Base-by-base conservation (phyloP, 2,888 invertebrate species). In the Drosophila borborema region DNA sequence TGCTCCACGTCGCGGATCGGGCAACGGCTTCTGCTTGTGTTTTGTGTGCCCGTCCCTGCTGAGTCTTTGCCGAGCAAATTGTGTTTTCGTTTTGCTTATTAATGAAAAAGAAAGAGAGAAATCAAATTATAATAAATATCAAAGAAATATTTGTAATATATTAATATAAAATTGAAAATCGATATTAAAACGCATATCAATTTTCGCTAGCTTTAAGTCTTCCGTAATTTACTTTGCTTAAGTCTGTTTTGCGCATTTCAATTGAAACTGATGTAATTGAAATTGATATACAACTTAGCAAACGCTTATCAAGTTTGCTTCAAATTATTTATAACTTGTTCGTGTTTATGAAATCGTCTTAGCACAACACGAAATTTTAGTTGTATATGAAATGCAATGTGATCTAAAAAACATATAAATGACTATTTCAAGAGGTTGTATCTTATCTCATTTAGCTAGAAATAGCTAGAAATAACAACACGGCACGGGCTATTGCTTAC, bases 41-140 rank as follows among this genome's bases (percentile, higher is more conserved):
- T 72, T 77, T 64, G 1, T 8, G 62, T 78, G 80, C 63, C 72
- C 61, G 65, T 78, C 76, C 16, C 16, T 2, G 53, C 38, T 4
- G 34, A 34, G 51, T 23, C 41, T 18, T 55, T 56, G 58, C 18
- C 14, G 45, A 20, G 12, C 20, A 14, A 45, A 45, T 45, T 45
- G 45, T 14, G 20, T 41, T 56, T 34, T 43, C 34, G 49, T 20
- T 53, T 34, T 49, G 28, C 9, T 48, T 28, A 28, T 4, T 48
- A 48, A 28, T 28, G 28, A 48, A 9, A 16, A 28, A 8, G 16
- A 23, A 46, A 9, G 2, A 10, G 0, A 18, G 18, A 31, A 23
- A 28, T 28, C 16, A 23, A 23, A 46, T 12, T 46, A 7, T 8
- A 49, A 49, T 10, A 51, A 34, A 18, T 18, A 51, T 12, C 0